Conservation (phyloP, 2,797 vertebrate species). For the Rhadinocentrus ornatus region DNA sequence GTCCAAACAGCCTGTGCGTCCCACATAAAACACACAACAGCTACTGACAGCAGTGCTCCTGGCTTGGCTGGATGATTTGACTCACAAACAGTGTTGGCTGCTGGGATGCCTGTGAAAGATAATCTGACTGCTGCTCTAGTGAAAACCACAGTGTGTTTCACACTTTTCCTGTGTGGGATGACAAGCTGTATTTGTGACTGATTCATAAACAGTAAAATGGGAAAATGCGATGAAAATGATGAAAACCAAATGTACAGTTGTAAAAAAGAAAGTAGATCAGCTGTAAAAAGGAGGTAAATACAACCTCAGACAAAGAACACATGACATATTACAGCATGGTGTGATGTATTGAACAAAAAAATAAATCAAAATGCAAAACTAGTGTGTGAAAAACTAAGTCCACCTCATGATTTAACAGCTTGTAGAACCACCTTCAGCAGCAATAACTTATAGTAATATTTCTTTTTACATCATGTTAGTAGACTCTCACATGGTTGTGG, state of each 20-base stretch:
- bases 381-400: too few relatives aligned
- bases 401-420: too few relatives aligned
- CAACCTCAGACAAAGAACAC: too few relatives aligned
- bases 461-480: too few relatives aligned
- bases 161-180: conserved; percentile 7
- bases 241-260: neutral
- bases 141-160: conserved; percentile 15
- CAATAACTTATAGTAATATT: too few relatives aligned
- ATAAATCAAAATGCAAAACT: too few relatives aligned
- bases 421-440: too few relatives aligned
- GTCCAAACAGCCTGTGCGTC: conserved; percentile 33
- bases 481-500: too few relatives aligned
- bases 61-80: conserved; percentile 21
- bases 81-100: neutral
- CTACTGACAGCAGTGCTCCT: conserved; percentile 32
- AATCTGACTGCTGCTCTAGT: conserved; percentile 10
- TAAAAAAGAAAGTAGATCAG: neutral
- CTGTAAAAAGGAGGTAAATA: too few relatives aligned
- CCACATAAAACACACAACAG: conserved; percentile 23
- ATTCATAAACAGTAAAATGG: neutral
- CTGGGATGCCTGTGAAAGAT: conserved; percentile 36
- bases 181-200: conserved; percentile 3
- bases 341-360: too few relatives aligned
- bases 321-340: too few relatives aligned
- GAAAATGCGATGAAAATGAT: neutral